A percentile compares a stretch with the other conserved stretches of the same genome.
Evolutionary conservation across 1,140 invertebrate species (phyloP).

Genomic region (Ceratina australensis): DNA sequence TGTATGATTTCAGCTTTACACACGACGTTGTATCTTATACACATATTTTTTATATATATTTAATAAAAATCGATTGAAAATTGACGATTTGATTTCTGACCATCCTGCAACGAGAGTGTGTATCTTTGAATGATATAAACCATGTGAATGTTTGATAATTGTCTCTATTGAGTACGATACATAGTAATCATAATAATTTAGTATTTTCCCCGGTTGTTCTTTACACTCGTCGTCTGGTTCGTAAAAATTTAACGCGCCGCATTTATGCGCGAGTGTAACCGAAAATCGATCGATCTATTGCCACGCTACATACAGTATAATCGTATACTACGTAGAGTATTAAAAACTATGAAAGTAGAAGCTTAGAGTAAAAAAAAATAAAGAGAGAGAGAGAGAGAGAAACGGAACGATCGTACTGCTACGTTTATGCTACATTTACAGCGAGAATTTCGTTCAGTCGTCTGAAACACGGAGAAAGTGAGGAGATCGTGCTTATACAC

Average conservation of each 20-base stretch:
- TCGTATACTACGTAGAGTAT: slow-evolving; percentile 44
- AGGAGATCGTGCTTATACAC: slow-evolving; percentile 57
- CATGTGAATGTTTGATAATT: slow-evolving; percentile 46
- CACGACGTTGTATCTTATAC: slow-evolving; percentile 74
- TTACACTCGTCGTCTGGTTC: slow-evolving; percentile 12
- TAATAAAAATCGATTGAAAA: slow-evolving; percentile 70
- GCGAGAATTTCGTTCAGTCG: slow-evolving; percentile 39
- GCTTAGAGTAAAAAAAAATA: slow-evolving; percentile 28
- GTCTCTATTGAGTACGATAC: slow-evolving; percentile 65
- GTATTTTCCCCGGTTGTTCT: slow-evolving; percentile 29
- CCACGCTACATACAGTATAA: slow-evolving; percentile 36
- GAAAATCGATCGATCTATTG: slow-evolving; percentile 38
- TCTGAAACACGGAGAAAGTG: slow-evolving; percentile 16
- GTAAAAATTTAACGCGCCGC: neutral
- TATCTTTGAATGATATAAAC: slow-evolving; percentile 33
- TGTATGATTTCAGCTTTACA: slow-evolving; percentile 70
- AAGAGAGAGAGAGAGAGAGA: neutral
- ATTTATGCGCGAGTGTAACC: slow-evolving; percentile 7
- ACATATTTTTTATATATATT: slow-evolving; percentile 80
- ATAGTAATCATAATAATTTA: slow-evolving; percentile 65
- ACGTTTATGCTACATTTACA: slow-evolving; percentile 42
- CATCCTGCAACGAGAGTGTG: neutral
- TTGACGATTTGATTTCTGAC: neutral
- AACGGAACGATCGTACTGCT: slow-evolving; percentile 4
- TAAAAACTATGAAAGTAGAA: slow-evolving; percentile 38